phyloP scores from a whole-genome alignment of 2,113 vertebrate genomes.

The Collichthys lucidus region DNA sequence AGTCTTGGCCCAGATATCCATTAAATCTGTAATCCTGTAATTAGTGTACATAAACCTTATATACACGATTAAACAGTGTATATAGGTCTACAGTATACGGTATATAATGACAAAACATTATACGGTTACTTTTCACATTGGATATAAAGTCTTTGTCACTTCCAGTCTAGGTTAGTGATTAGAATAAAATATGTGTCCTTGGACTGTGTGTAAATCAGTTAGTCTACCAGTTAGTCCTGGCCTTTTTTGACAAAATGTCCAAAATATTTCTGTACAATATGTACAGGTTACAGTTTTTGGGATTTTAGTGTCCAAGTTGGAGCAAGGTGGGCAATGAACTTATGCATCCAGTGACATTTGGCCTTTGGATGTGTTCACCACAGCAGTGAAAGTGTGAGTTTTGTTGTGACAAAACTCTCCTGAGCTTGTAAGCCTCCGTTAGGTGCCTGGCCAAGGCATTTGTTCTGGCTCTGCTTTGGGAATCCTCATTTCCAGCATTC shows the following conservation, averaged over 20 bases:
- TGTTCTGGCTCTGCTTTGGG: slow-evolving; percentile 56
- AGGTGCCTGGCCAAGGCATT: slow-evolving; percentile 51
- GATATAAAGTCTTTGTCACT: too few relatives aligned
- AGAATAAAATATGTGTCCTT: too few relatives aligned
- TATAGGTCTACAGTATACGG: too few relatives aligned
- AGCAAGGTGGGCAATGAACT: neutral
- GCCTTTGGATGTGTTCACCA: neutral
- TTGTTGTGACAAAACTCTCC: slow-evolving; percentile 26
- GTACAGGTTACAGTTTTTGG: neutral
- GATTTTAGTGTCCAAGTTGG: neutral
- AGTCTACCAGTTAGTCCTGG: neutral
- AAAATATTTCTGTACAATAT: neutral
- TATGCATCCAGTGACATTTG: slow-evolving; percentile 9
- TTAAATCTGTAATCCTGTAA: too few relatives aligned
- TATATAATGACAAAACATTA: too few relatives aligned
- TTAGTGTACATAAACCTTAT: too few relatives aligned
- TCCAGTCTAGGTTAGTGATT: too few relatives aligned
- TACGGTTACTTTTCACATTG: too few relatives aligned
- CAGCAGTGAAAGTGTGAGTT: slow-evolving; percentile 20
- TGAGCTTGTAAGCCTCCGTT: slow-evolving; percentile 21
- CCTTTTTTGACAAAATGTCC: neutral
- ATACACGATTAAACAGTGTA: too few relatives aligned
- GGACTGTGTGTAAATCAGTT: neutral
- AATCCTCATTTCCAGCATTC: slow-evolving; percentile 64
- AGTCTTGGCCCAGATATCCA: too few relatives aligned